Evolutionary conservation across 2,888 invertebrate genomes (phyloP).

Genomic region (Brenthis ino): DNA sequence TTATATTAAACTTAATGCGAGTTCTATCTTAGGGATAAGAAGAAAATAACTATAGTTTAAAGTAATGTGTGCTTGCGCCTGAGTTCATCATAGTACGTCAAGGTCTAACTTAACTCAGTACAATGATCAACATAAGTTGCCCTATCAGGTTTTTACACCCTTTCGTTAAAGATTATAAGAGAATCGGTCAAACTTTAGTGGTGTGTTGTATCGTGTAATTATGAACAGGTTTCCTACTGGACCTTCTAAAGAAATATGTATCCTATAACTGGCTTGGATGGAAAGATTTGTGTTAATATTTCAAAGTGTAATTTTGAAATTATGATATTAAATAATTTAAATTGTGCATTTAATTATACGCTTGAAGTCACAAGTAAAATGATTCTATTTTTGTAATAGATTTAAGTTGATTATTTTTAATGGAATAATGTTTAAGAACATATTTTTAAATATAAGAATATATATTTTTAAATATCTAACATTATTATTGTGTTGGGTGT

Average conservation of each 20-base stretch:
- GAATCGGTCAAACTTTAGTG: neutral
- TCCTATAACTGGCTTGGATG: neutral
- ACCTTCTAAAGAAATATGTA: conserved; percentile 27
- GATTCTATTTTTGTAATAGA: too few relatives aligned
- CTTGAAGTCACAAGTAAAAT: too few relatives aligned
- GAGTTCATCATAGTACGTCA: conserved; percentile 22
- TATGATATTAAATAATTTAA: too few relatives aligned
- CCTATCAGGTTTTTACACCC: neutral
- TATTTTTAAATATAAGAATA: too few relatives aligned
- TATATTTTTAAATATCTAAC: too few relatives aligned
- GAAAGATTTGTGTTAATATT: neutral
- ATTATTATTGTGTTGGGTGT: too few relatives aligned
- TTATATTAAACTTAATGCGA: too few relatives aligned
- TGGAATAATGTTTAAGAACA: too few relatives aligned
- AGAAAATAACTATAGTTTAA: neutral
- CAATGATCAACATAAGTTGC: neutral
- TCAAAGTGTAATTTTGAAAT: neutral
- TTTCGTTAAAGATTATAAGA: conserved; percentile 4
- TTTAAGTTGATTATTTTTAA: too few relatives aligned
- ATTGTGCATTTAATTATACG: too few relatives aligned
- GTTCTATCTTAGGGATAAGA: too few relatives aligned
- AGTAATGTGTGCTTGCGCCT: neutral
- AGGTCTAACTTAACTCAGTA: conserved; percentile 20
- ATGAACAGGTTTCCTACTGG: conserved; percentile 37
- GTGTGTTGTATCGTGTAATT: conserved; percentile 31